Percentiles rank a stretch among this genome's conserved stretches.
Conservation (phyloP, 1,140 invertebrate genomes). For the Neocloeon triangulifer region DNA sequence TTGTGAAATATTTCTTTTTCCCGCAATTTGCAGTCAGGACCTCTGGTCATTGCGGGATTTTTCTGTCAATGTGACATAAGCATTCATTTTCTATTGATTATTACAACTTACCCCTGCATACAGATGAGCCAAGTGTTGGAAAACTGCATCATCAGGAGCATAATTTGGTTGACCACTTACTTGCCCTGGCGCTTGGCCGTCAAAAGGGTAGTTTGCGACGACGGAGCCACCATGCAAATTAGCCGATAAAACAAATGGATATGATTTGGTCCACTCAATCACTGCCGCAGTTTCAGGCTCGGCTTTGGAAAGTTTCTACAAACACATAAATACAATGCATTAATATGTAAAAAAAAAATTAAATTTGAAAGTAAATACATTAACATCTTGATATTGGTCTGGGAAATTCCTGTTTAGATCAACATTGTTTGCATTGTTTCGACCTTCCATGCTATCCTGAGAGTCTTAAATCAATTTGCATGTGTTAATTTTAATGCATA, state of each 20-base stretch:
- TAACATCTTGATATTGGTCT: constrained; percentile 50
- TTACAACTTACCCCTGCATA: constrained; percentile 50
- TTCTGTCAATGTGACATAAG: constrained; percentile 34
- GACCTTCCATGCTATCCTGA: constrained; percentile 34
- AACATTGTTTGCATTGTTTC: constrained; percentile 57
- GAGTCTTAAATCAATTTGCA: constrained; percentile 40
- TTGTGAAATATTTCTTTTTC: constrained; percentile 44
- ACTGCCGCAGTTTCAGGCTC: constrained; percentile 77
- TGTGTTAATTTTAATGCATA: too few relatives aligned
- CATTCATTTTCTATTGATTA: too few relatives aligned
- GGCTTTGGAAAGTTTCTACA: constrained; percentile 13
- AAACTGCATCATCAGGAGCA: constrained; percentile 66
- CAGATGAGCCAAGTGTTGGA: constrained; percentile 52
- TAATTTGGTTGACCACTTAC: constrained; percentile 19
- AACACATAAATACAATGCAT: not conserved
- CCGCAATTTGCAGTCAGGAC: constrained; percentile 19
- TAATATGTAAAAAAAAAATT: not conserved
- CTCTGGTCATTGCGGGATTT: constrained; percentile 67
- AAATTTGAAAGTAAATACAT: constrained; percentile 19
- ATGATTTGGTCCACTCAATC: constrained; percentile 69
- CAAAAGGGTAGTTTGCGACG: constrained; percentile 87
- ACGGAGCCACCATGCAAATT: constrained; percentile 88
- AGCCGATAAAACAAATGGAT: constrained; percentile 87
- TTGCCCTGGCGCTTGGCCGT: constrained; percentile 30
- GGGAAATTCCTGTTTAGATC: constrained; percentile 97